These are phyloP conservation scores for Ladona fulva DNA, from an alignment of 1,140 invertebrate species.

Conservation along the genomic window DNA sequence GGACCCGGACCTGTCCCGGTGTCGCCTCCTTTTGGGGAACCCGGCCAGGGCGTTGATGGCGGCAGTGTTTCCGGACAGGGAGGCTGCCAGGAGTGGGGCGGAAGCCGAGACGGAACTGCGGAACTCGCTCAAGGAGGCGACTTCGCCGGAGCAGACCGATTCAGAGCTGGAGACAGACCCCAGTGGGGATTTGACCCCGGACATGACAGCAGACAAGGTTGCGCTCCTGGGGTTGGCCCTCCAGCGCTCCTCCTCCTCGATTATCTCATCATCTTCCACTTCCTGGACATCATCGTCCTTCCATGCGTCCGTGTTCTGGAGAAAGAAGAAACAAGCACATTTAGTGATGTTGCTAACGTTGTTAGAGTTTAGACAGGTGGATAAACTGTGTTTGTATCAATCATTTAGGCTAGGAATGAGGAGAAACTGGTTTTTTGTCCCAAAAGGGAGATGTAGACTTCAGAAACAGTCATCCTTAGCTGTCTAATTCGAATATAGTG, in stretches of 20 bases:
- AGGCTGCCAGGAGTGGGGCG: conserved; percentile 66
- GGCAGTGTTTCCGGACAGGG: conserved; percentile 55
- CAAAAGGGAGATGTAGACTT: no score
- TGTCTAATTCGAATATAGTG: no score
- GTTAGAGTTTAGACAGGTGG: no score
- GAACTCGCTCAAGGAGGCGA: conserved; percentile 52
- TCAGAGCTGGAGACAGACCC: conserved; percentile 79
- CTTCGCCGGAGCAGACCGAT: conserved; percentile 56
- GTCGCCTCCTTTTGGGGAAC: not conserved
- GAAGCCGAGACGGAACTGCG: conserved; percentile 25
- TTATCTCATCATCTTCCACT: conserved; percentile 14
- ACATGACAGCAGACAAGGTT: not conserved
- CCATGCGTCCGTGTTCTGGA: conserved; percentile 27
- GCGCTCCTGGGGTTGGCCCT: conserved; percentile 26
- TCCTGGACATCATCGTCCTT: conserved; percentile 46
- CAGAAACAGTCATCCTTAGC: no score
- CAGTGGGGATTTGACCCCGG: conserved; percentile 61
- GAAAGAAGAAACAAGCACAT: not conserved
- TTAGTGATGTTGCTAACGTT: not conserved
- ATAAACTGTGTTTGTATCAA: no score
- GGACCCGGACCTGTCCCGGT: not conserved
- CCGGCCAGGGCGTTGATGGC: conserved; percentile 37
- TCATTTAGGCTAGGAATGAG: no score
- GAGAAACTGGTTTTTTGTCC: no score
- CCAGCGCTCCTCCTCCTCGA: conserved; percentile 52